phyloP scores from a whole-genome alignment of 2,888 invertebrate genomes.

The Taphrorychus bicolor region DNA sequence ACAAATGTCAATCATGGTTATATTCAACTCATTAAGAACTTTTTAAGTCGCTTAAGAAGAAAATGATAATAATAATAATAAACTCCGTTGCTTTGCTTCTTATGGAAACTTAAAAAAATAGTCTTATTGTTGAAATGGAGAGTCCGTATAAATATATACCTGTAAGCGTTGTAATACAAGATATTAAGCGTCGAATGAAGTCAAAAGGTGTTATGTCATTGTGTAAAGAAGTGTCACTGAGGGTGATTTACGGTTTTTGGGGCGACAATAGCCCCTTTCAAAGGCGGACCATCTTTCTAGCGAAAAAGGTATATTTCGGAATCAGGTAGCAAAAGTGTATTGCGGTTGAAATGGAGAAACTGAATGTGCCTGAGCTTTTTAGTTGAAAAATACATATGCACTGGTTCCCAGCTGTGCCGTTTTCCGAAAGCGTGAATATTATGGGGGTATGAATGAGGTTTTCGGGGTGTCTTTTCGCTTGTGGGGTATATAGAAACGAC shows the following conservation, averaged over 20 bases:
- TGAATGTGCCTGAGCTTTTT: background rate
- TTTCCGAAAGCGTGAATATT: slow-evolving; percentile 3
- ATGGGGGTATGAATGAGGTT: background rate
- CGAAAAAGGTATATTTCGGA: slow-evolving; percentile 27
- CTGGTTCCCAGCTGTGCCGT: slow-evolving; percentile 8
- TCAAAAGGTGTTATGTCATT: slow-evolving; percentile 35
- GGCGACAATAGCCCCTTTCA: slow-evolving; percentile 27
- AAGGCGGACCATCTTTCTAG: slow-evolving; percentile 6
- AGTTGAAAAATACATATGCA: background rate
- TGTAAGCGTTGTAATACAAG: slow-evolving; percentile 10
- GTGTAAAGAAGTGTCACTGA: slow-evolving; percentile 34
- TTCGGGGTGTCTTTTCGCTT: background rate
- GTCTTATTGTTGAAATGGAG: no score
- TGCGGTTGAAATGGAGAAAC: slow-evolving; percentile 19
- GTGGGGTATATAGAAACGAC: background rate
- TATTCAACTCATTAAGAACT: slow-evolving; percentile 31
- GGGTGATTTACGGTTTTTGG: slow-evolving; percentile 34
- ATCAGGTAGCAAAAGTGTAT: slow-evolving; percentile 31
- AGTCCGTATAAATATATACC: background rate
- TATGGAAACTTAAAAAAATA: no score
- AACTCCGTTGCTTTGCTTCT: no score
- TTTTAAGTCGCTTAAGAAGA: slow-evolving; percentile 23
- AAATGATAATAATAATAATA: background rate
- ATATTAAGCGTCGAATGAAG: slow-evolving; percentile 30
- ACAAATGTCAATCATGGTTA: slow-evolving; percentile 36